Evolutionary conservation across 1,140 invertebrate species (phyloP).

Genomic region (Zaprionus africanus): DNA sequence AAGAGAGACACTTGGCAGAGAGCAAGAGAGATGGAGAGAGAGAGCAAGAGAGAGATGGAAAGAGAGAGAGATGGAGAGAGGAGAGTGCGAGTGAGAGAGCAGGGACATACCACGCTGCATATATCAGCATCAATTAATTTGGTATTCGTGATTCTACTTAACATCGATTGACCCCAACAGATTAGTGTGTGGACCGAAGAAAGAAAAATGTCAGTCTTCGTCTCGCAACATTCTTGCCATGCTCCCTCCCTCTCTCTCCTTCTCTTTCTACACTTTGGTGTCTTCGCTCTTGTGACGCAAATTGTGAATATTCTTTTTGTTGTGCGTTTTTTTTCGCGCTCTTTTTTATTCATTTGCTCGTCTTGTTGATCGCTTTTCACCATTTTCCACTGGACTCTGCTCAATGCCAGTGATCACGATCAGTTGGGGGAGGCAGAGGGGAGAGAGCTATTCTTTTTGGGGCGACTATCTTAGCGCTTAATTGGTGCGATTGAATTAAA

Average conservation of each 20-base stretch:
- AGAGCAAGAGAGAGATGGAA: not conserved
- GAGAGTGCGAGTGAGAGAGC: not conserved
- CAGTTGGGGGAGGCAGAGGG: conserved; percentile 54
- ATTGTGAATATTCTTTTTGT: conserved; percentile 58
- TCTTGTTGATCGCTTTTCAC: conserved; percentile 45
- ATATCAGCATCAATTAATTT: conserved; percentile 83
- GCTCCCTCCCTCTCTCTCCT: not conserved
- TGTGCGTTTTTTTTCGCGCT: conserved; percentile 32
- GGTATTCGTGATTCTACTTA: conserved; percentile 85
- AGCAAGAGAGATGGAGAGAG: not conserved
- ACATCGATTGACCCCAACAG: conserved; percentile 84
- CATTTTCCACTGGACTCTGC: conserved; percentile 39
- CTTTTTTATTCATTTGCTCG: conserved; percentile 60
- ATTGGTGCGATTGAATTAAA: conserved; percentile 85
- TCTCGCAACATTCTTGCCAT: conserved; percentile 29
- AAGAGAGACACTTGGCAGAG: too few species aligned
- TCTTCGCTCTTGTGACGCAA: conserved; percentile 66
- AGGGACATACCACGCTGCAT: conserved; percentile 34
- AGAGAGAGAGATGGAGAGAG: not conserved
- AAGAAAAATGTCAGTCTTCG: conserved; percentile 65
- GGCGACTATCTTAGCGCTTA: conserved; percentile 59
- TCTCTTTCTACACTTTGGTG: not conserved
- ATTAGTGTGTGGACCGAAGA: conserved; percentile 69
- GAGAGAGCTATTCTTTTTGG: not conserved
- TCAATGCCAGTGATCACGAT: conserved; percentile 24